These are phyloP conservation scores for Sesia apiformis DNA, from an alignment of 2,888 invertebrate genomes.

Conservation along the genomic window DNA sequence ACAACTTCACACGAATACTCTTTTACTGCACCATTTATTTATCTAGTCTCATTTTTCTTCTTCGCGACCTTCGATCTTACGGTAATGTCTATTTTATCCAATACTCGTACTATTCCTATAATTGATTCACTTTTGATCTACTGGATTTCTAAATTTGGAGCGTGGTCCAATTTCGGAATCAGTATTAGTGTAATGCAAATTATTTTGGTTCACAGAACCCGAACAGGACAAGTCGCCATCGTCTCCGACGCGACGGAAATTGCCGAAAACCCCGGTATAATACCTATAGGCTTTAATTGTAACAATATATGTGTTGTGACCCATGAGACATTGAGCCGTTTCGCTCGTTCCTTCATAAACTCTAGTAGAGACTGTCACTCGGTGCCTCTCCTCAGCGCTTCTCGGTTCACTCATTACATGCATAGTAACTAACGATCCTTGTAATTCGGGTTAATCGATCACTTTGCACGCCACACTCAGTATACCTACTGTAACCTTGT, in stretches of 20 bases:
- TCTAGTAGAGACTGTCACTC: constrained; percentile 69
- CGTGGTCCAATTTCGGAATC: constrained; percentile 1
- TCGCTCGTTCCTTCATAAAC: constrained; percentile 51
- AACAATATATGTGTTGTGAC: constrained; percentile 74
- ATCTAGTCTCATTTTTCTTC: constrained; percentile 21
- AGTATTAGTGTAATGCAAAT: constrained; percentile 35
- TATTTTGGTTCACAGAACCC: constrained; percentile 80
- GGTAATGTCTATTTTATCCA: constrained; percentile 16
- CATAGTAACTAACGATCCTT: not conserved
- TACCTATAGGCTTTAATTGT: constrained; percentile 74
- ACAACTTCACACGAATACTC: not conserved
- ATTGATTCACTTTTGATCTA: not conserved
- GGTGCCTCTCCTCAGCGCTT: constrained; percentile 70
- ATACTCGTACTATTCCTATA: not conserved
- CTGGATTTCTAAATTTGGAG: not conserved
- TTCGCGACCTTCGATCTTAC: constrained; percentile 21
- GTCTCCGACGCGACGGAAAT: constrained; percentile 93
- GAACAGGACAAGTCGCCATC: constrained; percentile 91
- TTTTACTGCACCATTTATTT: constrained; percentile 21
- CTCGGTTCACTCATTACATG: constrained; percentile 39
- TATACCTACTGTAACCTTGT: not conserved
- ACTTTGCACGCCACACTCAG: not conserved
- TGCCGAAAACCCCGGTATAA: constrained; percentile 98
- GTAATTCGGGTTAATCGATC: not conserved
- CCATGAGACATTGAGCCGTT: constrained; percentile 57